phyloP scores from a whole-genome alignment of 1,140 invertebrate genomes.

The Drosophila orena region DNA sequence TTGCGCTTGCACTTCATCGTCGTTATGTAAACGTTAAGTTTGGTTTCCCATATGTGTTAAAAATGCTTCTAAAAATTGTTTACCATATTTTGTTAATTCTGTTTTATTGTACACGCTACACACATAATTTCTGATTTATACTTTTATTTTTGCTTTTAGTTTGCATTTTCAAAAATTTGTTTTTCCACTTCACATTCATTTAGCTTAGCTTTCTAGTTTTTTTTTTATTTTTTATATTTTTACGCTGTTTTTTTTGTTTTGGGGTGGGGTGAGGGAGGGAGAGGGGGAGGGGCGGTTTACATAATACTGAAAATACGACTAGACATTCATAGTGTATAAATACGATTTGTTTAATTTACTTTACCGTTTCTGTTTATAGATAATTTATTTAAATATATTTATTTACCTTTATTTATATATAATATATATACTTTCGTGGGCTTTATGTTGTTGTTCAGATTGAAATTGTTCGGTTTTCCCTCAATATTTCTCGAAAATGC shows the following conservation, averaged over 20 bases:
- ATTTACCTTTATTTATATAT: conserved; percentile 57
- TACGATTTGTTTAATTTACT: conserved; percentile 66
- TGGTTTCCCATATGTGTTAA: conserved; percentile 62
- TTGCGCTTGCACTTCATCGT: conserved; percentile 27
- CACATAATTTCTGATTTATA: conserved; percentile 53
- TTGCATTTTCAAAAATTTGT: conserved; percentile 65
- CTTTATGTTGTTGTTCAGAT: conserved; percentile 73
- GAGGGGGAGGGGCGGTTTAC: conserved; percentile 34
- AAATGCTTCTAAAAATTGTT: conserved; percentile 83
- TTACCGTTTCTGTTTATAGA: conserved; percentile 45
- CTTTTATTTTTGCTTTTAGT: conserved; percentile 47
- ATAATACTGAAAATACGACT: conserved; percentile 85
- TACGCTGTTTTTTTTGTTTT: conserved; percentile 40
- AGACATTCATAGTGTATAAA: conserved; percentile 84
- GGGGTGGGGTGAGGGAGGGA: background rate
- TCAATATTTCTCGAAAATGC: conserved; percentile 78
- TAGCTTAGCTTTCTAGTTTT: conserved; percentile 47
- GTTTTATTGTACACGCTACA: conserved; percentile 77
- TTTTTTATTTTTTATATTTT: conserved; percentile 21
- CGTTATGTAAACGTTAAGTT: conserved; percentile 62
- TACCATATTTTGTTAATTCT: conserved; percentile 57
- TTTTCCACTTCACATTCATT: conserved; percentile 41
- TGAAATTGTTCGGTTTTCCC: conserved; percentile 67
- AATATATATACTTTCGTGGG: conserved; percentile 76
- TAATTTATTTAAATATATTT: conserved; percentile 72